Base-by-base conservation (phyloP, 2,113 vertebrate genomes). In the Datnioides undecimradiatus region DNA sequence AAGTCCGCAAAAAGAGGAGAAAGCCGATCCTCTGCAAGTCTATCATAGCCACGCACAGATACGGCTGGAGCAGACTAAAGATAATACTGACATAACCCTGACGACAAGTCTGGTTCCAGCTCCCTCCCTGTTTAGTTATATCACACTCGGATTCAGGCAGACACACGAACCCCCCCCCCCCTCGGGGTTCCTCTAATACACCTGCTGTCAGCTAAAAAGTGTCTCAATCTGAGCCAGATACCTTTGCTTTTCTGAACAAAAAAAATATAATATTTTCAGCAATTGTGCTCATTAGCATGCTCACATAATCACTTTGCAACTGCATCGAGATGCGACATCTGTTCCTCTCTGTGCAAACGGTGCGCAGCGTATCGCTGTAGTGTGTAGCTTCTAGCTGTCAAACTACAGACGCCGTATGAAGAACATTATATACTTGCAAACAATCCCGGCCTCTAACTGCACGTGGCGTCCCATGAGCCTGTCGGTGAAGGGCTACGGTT, bases 21-120 rank as follows among this genome's bases (percentile, higher is more conserved):
- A 88, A 91, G 80, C 59, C 17, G 60, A 88, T 82, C 78, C 76
- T 74, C 48, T 29, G 51, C 29, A 17, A 73, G 71, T 77, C 52
- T 40, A 76, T 86, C 83, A 55, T 7, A 60, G 64, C 64, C 76
- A 25, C 70, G 59, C 58, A 21, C 4, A 46, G 82, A 83, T 79
- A 16, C 63, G 68, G 83, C 73, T 3, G 31, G 5, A 82, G 76
- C 60, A 2, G 52, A 82, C 79, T 79, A 52, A 82, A 87, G 76
- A 90, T 80, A 84, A 88, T 86, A 71, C 73, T 81, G 74, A 82
- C 80, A 85, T 79, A 86, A 86, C 79, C 66, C 76, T 79, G 87
- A 89, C 82, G 81, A 51, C 66, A 55, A 73, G 76, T 41, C 63
- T 8, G 70, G 49, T 38, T 64, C 31, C 55, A 71, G 68, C 74